These are phyloP conservation scores for Chelon auratus DNA, from an alignment of 2,797 vertebrate species.

Conservation along the genomic window DNA sequence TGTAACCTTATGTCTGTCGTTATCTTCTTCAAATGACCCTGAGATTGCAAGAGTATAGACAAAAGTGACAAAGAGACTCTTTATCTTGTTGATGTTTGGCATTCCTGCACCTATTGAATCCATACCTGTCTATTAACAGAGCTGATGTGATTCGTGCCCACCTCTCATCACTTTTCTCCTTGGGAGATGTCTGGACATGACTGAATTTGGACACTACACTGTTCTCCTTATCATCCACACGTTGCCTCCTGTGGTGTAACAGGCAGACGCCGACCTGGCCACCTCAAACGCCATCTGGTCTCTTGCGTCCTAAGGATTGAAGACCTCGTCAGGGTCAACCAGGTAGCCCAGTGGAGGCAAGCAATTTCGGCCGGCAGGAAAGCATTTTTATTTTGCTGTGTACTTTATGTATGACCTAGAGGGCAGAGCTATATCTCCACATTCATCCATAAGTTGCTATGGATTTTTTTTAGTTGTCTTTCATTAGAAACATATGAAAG, in stretches of 20 bases:
- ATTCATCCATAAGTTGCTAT: no score
- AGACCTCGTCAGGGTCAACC: constrained; percentile 59
- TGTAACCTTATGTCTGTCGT: constrained; percentile 28
- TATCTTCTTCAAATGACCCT: constrained; percentile 22
- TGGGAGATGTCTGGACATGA: constrained; percentile 21
- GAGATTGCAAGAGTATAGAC: constrained; percentile 9
- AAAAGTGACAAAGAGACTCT: constrained; percentile 3
- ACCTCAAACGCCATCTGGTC: constrained; percentile 74
- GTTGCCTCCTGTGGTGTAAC: constrained; percentile 49
- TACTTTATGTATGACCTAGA: neutral
- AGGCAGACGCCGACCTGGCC: constrained; percentile 70
- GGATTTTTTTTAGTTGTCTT: neutral
- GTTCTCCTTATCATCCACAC: constrained; percentile 39
- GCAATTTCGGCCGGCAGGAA: constrained; percentile 39
- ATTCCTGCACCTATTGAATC: constrained; percentile 7
- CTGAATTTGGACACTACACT: constrained; percentile 17
- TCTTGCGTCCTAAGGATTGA: constrained; percentile 38
- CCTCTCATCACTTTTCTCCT: constrained; percentile 17
- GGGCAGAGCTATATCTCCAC: neutral
- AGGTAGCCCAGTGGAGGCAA: constrained; percentile 47
- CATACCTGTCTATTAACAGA: constrained; percentile 8
- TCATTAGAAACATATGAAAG: neutral
- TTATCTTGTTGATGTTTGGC: constrained; percentile 2
- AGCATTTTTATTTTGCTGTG: constrained; percentile 27
- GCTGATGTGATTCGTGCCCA: constrained; percentile 30